These are phyloP conservation scores for Ornithoptera priamus DNA, from an alignment of 2,888 invertebrate species.

Conservation along the genomic window DNA sequence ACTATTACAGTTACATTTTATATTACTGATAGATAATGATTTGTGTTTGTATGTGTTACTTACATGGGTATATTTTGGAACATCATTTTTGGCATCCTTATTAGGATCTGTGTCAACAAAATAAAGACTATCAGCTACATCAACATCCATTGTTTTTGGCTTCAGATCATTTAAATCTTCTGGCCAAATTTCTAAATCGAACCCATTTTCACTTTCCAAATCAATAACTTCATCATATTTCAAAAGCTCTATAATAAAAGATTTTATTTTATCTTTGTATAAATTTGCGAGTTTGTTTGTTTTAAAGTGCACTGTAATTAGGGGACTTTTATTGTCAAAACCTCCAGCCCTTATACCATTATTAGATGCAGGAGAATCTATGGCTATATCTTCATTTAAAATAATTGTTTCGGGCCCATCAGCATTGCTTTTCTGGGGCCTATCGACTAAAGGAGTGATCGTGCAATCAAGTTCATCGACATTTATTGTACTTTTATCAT, in stretches of 20 bases:
- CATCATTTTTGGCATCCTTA: constrained; percentile 41
- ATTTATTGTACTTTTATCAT: constrained; percentile 36
- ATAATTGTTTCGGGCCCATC: constrained; percentile 48
- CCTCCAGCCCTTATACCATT: constrained; percentile 61
- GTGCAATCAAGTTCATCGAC: constrained; percentile 37
- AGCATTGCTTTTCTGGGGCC: constrained; percentile 37
- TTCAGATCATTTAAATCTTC: constrained; percentile 54
- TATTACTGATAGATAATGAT: not conserved
- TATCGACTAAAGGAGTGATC: not conserved
- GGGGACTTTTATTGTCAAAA: constrained; percentile 65
- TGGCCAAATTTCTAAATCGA: constrained; percentile 66
- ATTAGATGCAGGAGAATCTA: constrained; percentile 61
- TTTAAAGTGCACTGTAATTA: constrained; percentile 69
- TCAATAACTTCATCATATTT: constrained; percentile 51
- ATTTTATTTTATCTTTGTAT: constrained; percentile 70
- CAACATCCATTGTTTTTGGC: constrained; percentile 35
- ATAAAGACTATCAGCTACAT: constrained; percentile 55
- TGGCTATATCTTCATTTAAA: constrained; percentile 58
- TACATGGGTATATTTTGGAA: constrained; percentile 67
- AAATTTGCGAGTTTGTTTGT: constrained; percentile 62
- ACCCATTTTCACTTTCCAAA: constrained; percentile 58
- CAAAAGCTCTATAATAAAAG: constrained; percentile 68
- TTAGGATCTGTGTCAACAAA: constrained; percentile 69
- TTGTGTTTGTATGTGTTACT: constrained; percentile 19
- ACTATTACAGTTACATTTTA: not conserved